phyloP scores from a whole-genome alignment of 2,888 invertebrate species.

The Morpho helenor region DNA sequence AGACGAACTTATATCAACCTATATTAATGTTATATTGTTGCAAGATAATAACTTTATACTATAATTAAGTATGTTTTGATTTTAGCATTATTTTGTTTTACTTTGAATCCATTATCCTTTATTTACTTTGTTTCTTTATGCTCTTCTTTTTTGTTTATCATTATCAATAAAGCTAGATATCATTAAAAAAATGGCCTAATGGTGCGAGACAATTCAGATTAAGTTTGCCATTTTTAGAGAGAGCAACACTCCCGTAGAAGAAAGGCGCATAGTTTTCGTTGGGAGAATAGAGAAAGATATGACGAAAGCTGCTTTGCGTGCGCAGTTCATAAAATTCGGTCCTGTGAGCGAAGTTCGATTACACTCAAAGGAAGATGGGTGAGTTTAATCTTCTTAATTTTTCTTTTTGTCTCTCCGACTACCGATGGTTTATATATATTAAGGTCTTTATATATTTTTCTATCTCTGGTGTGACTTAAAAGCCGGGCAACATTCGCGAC shows the following conservation, averaged over 20 bases:
- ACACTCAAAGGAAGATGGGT: conserved; percentile 91
- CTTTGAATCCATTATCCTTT: no score
- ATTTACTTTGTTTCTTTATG: no score
- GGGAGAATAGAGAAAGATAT: conserved; percentile 87
- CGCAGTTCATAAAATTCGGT: conserved; percentile 88
- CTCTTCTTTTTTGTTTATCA: no score
- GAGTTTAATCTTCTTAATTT: conserved; percentile 27
- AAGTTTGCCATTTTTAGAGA: conserved; percentile 40
- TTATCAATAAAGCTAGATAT: no score
- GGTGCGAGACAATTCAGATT: not conserved
- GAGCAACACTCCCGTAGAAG: conserved; percentile 81
- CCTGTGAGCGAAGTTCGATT: conserved; percentile 89
- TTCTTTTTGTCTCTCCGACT: no score
- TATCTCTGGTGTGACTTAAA: no score
- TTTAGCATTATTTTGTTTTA: no score
- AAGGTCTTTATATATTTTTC: no score
- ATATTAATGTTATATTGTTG: not conserved
- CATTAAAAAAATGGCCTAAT: not conserved
- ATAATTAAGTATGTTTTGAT: no score
- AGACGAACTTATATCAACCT: conserved; percentile 17
- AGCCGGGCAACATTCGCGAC: no score
- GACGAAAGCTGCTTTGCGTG: conserved; percentile 83
- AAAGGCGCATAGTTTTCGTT: conserved; percentile 92
- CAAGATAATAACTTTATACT: not conserved
- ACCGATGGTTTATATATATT: no score